phyloP scores from a whole-genome alignment of 2,797 vertebrate species.

The Neostethus bicornis region DNA sequence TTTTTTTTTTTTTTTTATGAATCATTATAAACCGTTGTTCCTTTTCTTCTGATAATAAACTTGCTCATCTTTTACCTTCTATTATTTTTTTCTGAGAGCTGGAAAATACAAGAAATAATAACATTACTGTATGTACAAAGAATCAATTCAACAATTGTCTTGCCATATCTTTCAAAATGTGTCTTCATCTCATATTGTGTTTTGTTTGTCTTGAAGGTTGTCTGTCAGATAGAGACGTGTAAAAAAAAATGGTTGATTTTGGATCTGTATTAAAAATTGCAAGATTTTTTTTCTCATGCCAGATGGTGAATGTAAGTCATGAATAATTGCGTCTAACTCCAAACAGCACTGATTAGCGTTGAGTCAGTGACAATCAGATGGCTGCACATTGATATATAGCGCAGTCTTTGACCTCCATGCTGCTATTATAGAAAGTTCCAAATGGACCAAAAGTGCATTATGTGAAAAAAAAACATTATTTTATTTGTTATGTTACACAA shows the following conservation, averaged over 20 bases:
- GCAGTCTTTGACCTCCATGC: conserved; percentile 33
- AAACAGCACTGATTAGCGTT: conserved; percentile 54
- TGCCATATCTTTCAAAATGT: conserved; percentile 44
- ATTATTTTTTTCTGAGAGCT: conserved; percentile 18
- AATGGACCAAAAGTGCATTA: background rate
- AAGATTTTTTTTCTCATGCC: conserved; percentile 55
- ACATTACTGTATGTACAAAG: conserved; percentile 47
- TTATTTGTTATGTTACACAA: conserved; percentile 2
- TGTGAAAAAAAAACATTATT: too few relatives aligned
- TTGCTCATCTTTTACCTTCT: conserved; percentile 35
- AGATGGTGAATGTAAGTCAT: conserved; percentile 61
- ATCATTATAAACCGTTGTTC: conserved; percentile 2
- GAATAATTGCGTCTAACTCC: conserved; percentile 49
- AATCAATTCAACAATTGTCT: conserved; percentile 59
- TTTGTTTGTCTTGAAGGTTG: conserved; percentile 34
- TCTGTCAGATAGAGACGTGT: conserved; percentile 48
- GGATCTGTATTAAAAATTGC: conserved; percentile 55
- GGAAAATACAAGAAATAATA: conserved; percentile 21
- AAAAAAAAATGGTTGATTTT: conserved; percentile 50
- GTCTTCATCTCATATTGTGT: conserved; percentile 47
- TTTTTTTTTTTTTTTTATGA: conserved; percentile 25
- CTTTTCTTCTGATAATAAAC: conserved; percentile 9
- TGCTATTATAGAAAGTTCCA: conserved; percentile 16
- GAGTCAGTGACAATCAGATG: conserved; percentile 58
- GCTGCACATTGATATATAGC: conserved; percentile 52